Conservation (phyloP, 2,797 vertebrate genomes). For the Harpagifer antarcticus region DNA sequence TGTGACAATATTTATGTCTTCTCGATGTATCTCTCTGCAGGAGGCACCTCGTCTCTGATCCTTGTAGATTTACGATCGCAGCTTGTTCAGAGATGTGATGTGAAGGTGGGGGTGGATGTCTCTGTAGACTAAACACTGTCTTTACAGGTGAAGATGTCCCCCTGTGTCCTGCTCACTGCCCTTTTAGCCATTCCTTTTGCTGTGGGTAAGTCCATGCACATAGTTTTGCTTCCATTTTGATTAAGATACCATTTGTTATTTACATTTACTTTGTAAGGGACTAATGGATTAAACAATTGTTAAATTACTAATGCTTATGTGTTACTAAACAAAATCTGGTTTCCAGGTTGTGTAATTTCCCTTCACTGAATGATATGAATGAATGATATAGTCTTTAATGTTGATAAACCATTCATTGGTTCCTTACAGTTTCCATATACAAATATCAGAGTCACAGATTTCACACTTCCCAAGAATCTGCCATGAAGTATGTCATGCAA, state of each 20-base stretch:
- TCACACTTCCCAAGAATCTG: neutral
- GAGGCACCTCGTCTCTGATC: neutral
- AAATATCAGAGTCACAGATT: neutral
- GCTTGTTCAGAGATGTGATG: constrained; percentile 27
- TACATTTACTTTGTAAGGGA: neutral
- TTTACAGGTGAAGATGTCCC: constrained; percentile 66
- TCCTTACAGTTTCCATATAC: neutral
- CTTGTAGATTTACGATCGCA: constrained; percentile 28
- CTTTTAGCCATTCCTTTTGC: constrained; percentile 50
- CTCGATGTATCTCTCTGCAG: neutral
- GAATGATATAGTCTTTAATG: neutral
- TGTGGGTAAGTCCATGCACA: constrained; percentile 59
- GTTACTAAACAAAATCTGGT: neutral
- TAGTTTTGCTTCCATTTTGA: neutral
- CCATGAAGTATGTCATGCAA: neutral
- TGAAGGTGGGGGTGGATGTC: constrained; percentile 34
- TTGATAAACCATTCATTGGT: neutral
- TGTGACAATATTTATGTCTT: neutral
- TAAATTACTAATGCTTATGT: neutral
- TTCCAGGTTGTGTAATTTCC: neutral
- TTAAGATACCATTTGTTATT: neutral
- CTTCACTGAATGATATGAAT: no score
- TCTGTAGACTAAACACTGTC: constrained; percentile 42
- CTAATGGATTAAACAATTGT: neutral
- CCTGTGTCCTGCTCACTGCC: constrained; percentile 47